phyloP scores from a whole-genome alignment of 2,888 invertebrate species.

The Nephrocerus scutellatus region DNA sequence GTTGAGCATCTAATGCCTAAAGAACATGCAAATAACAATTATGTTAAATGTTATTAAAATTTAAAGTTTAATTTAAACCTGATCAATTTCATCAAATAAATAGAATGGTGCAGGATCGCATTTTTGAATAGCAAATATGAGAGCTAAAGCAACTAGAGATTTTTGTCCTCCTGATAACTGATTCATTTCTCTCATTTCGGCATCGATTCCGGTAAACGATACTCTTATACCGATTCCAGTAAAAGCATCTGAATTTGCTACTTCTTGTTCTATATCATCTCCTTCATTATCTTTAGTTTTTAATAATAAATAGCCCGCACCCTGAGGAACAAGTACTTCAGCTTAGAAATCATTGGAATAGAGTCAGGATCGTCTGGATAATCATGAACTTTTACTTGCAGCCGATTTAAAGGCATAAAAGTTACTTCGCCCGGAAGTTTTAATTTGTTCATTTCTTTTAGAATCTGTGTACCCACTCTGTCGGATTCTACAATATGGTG shows the following conservation, averaged over 20 bases:
- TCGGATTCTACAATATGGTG: constrained; percentile 98
- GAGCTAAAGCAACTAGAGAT: constrained; percentile 91
- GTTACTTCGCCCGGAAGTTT: constrained; percentile 96
- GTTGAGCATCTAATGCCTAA: not conserved
- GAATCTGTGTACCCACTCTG: constrained; percentile 89
- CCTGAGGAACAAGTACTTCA: constrained; percentile 92
- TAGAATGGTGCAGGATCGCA: constrained; percentile 99
- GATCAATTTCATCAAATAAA: constrained; percentile 99
- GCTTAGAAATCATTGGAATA: constrained; percentile 93
- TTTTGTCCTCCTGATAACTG: constrained; percentile 99
- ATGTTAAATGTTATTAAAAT: not conserved
- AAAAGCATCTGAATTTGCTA: constrained; percentile 59
- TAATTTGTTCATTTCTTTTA: constrained; percentile 96
- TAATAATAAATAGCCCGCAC: constrained; percentile 88
- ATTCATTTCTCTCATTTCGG: constrained; percentile 99
- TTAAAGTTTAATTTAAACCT: constrained; percentile 50
- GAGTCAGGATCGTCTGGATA: constrained; percentile 63
- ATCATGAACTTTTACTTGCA: constrained; percentile 56
- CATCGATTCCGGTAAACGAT: constrained; percentile 87
- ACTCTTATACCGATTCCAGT: constrained; percentile 91
- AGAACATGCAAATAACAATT: too few relatives aligned
- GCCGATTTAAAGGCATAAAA: constrained; percentile 95
- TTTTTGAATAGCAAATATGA: constrained; percentile 99
- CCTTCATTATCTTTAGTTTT: constrained; percentile 76
- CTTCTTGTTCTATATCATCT: constrained; percentile 57